A percentile compares a stretch with the other conserved stretches of the same genome.
phyloP scores from a whole-genome alignment of 2,888 invertebrate species.

The Pterobdella sp. region DNA sequence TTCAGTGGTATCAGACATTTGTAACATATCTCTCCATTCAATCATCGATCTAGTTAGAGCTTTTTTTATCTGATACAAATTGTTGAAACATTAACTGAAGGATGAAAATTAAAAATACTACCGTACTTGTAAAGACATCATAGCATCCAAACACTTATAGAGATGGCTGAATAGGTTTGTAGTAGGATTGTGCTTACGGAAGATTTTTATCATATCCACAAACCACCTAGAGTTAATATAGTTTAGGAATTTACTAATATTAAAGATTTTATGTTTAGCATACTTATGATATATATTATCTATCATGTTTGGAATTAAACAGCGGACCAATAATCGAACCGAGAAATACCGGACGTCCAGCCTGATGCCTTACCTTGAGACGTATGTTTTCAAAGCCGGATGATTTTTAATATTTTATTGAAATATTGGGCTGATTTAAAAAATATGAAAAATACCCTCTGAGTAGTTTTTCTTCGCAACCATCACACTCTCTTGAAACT shows the following conservation, averaged over 20 bases:
- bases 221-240: conserved; percentile 46
- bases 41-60: neutral
- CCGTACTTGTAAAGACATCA: conserved; percentile 50
- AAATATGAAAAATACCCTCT: conserved; percentile 40
- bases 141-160: conserved; percentile 49
- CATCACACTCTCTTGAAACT: conserved; percentile 49
- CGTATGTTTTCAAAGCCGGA: no score
- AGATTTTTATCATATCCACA: conserved; percentile 49
- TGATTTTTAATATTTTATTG: neutral
- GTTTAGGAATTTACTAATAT: no score
- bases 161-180: conserved; percentile 38
- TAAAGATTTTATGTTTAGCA: no score
- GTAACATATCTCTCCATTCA: neutral
- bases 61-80: conserved; percentile 10
- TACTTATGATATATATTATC: no score
- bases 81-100: neutral
- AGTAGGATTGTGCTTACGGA: conserved; percentile 45
- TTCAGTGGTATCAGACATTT: neutral
- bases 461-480: conserved; percentile 49
- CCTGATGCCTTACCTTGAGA: no score
- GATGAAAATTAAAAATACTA: neutral
- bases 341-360: no score
- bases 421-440: neutral
- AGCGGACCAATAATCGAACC: no score
- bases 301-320: no score